Evolutionary conservation across 2,797 vertebrate genomes (phyloP).

Genomic region (Rhinophrynus dorsalis): DNA sequence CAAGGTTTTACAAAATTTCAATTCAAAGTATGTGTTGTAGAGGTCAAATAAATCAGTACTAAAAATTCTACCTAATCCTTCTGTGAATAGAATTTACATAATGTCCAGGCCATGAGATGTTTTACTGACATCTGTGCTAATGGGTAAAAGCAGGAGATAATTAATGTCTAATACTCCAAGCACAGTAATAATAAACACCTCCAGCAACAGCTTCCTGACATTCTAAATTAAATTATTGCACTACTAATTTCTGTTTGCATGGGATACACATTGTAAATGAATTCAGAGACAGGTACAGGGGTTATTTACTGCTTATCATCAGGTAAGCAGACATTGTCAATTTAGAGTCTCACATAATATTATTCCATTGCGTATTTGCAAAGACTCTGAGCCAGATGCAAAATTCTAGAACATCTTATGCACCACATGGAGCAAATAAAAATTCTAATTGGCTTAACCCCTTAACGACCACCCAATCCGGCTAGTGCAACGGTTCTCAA

Average conservation of each 20-base stretch:
- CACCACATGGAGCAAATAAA: too few species aligned
- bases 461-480: too few species aligned
- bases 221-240: neutral
- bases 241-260: slow-evolving; percentile 36
- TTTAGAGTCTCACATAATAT: too few species aligned
- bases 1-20: slow-evolving; percentile 45
- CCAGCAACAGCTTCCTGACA: neutral
- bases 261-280: neutral
- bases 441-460: too few species aligned
- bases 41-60: slow-evolving; percentile 47
- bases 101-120: neutral
- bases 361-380: too few species aligned
- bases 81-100: slow-evolving; percentile 4
- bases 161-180: slow-evolving; percentile 41
- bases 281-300: neutral
- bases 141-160: slow-evolving; percentile 15
- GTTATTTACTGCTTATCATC: slow-evolving; percentile 23
- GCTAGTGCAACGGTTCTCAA: too few species aligned
- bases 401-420: too few species aligned
- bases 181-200: slow-evolving; percentile 24
- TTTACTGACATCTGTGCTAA: neutral
- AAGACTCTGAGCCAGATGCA: too few species aligned
- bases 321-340: too few species aligned
- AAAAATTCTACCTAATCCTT: slow-evolving; percentile 15
- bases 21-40: slow-evolving; percentile 21